A percentile compares a stretch with the other conserved stretches of the same genome.
These are phyloP conservation scores for Pimpla rufipes DNA, from an alignment of 2,888 invertebrate genomes.

Conservation along the genomic window DNA sequence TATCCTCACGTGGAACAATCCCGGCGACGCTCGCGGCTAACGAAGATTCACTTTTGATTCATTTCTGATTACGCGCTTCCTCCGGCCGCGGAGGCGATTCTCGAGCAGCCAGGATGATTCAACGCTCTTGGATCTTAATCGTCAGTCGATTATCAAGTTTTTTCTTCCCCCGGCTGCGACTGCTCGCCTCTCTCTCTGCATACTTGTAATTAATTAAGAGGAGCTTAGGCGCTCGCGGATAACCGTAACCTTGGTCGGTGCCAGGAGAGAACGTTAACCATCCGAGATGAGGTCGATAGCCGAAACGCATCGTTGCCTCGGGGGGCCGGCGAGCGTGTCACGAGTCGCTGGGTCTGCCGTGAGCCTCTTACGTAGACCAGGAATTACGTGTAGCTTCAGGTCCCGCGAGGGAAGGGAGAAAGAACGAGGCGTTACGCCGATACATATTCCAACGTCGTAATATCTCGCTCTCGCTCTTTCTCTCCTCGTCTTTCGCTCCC, in stretches of 20 bases:
- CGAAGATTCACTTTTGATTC: constrained; percentile 8
- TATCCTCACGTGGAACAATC: constrained; percentile 28
- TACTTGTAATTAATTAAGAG: constrained; percentile 29
- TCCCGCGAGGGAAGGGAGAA: neutral
- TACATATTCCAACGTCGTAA: constrained; percentile 45
- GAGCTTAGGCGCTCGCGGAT: constrained; percentile 37
- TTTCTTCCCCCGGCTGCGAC: constrained; percentile 4
- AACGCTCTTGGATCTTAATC: neutral
- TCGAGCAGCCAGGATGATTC: neutral
- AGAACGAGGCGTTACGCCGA: constrained; percentile 29
- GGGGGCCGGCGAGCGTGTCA: constrained; percentile 76
- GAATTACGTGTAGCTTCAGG: constrained; percentile 54
- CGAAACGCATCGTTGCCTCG: constrained; percentile 83
- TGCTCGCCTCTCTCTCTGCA: no score
- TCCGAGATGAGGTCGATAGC: constrained; percentile 82
- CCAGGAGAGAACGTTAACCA: constrained; percentile 59
- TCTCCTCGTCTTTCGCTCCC: neutral
- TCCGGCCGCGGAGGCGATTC: neutral
- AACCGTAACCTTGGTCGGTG: constrained; percentile 77
- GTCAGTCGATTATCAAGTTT: constrained; percentile 1
- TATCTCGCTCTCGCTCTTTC: constrained; percentile 3
- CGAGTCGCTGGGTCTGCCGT: constrained; percentile 71
- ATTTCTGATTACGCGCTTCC: neutral
- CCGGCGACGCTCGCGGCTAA: neutral
- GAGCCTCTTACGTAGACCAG: constrained; percentile 66